Evolutionary conservation across 1,140 invertebrate genomes (phyloP).

Genomic region (Parasteatoda tepidariorum): DNA sequence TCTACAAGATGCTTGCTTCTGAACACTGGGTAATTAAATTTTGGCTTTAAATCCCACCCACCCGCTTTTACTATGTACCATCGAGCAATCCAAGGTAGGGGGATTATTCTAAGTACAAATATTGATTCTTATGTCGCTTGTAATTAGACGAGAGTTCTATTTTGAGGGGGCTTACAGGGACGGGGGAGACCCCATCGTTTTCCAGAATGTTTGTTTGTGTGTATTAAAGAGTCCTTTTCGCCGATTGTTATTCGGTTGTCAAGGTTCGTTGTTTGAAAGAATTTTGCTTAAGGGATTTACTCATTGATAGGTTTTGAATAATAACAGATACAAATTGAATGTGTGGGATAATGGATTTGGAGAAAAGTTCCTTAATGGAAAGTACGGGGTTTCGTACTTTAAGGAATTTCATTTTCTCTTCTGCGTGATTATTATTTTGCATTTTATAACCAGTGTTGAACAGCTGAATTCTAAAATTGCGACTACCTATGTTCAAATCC

Average conservation of each 20-base stretch:
- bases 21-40: conserved; percentile 55
- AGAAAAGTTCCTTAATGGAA: too few relatives aligned
- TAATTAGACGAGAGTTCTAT: conserved; percentile 57
- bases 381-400: too few relatives aligned
- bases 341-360: neutral
- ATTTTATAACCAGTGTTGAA: too few relatives aligned
- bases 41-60: conserved; percentile 51
- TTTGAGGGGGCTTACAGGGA: conserved; percentile 1
- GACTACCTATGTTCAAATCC: too few relatives aligned
- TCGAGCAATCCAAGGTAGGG: conserved; percentile 1
- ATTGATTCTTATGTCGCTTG: conserved; percentile 59
- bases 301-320: neutral
- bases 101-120: conserved; percentile 58
- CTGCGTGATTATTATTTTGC: too few relatives aligned
- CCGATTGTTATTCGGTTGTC: conserved; percentile 16
- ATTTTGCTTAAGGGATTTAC: neutral
- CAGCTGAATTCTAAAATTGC: too few relatives aligned
- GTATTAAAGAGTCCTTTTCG: conserved; percentile 9
- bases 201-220: conserved; percentile 47
- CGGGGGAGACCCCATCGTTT: neutral
- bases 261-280: neutral
- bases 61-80: neutral
- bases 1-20: neutral
- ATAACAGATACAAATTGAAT: neutral
- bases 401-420: too few relatives aligned